Evolutionary conservation across 2,113 vertebrate species (phyloP).

Genomic region (Trematocara marginatum): DNA sequence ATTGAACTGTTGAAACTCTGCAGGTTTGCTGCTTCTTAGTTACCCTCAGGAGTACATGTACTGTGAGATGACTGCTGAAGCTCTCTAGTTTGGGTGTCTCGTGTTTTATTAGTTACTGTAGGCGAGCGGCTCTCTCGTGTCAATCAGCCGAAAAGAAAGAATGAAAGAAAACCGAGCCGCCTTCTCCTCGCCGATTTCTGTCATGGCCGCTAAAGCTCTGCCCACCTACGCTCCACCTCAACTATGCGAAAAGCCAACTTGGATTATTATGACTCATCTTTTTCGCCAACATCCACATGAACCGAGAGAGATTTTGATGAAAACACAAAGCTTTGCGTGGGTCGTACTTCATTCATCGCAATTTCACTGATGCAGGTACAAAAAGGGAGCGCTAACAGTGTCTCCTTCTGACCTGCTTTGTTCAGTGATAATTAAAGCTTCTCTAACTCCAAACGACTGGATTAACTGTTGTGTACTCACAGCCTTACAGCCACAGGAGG

Average conservation of each 20-base stretch:
- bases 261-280: slow-evolving; percentile 3
- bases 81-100: background rate
- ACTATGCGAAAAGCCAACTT: background rate
- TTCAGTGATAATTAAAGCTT: background rate
- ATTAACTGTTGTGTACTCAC: background rate
- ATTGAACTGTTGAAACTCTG: background rate
- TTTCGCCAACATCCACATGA: background rate
- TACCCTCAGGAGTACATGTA: background rate
- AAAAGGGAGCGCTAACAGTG: background rate
- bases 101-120: background rate
- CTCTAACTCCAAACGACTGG: background rate
- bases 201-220: background rate
- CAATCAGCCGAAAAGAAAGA: background rate
- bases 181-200: background rate
- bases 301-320: background rate
- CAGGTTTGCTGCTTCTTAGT: background rate
- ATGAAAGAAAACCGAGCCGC: background rate
- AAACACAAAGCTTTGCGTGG: background rate
- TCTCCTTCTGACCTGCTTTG: background rate
- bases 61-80: background rate
- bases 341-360: background rate
- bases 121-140: background rate
- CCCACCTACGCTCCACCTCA: slow-evolving; percentile 8
- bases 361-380: background rate
- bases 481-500: background rate